Conservation (phyloP, 2,888 invertebrate genomes). For the Apamea crenata region DNA sequence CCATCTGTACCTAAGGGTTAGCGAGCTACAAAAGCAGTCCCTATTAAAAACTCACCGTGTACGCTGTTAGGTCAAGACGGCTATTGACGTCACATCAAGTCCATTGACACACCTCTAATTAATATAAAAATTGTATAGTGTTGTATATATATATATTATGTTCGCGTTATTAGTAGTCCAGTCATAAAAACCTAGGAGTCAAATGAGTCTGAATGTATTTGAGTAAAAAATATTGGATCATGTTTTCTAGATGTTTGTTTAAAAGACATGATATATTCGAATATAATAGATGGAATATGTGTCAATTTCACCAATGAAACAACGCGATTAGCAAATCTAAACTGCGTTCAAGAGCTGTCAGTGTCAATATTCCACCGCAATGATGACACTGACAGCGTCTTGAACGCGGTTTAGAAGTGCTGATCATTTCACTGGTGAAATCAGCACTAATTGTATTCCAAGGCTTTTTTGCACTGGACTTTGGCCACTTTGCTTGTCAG, state of each 20-base stretch:
- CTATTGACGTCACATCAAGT: neutral
- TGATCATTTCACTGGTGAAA: neutral
- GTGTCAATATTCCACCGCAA: neutral
- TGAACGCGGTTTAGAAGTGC: neutral
- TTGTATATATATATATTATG: conserved; percentile 24
- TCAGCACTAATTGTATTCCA: neutral
- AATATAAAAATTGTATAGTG: conserved; percentile 18
- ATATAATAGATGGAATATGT: neutral
- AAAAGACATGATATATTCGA: neutral
- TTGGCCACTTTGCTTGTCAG: conserved; percentile 9
- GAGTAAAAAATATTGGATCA: neutral
- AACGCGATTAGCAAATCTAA: neutral
- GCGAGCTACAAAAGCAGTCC: neutral
- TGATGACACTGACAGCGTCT: neutral
- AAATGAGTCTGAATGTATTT: conserved; percentile 10
- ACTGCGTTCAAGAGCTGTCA: neutral
- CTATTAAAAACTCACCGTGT: conserved; percentile 20
- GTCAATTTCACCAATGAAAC: neutral
- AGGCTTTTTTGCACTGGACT: conserved; percentile 4
- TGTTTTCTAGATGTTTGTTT: neutral
- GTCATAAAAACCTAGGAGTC: neutral
- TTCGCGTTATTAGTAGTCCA: conserved; percentile 22
- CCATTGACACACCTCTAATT: conserved; percentile 26
- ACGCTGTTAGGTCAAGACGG: neutral
- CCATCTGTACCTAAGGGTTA: neutral